Evolutionary conservation across 1,140 invertebrate species (phyloP).

Genomic region (Leptopilina clavipes): DNA sequence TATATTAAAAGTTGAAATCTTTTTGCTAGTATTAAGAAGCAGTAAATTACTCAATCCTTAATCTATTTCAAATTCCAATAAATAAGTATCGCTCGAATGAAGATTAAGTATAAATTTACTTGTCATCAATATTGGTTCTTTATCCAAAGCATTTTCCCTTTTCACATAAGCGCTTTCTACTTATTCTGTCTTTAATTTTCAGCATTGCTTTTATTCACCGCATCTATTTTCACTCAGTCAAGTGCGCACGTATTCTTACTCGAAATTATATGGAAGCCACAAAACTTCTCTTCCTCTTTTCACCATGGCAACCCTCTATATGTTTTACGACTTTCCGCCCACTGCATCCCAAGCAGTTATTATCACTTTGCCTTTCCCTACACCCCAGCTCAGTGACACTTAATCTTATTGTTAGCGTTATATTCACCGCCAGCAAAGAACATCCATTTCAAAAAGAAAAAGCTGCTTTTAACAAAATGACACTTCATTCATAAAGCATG

Average conservation of each 20-base stretch:
- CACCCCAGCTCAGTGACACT: conserved; percentile 56
- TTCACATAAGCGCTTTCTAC: not conserved
- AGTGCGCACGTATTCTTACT: conserved; percentile 50
- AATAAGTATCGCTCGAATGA: too few relatives aligned
- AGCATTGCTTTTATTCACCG: conserved; percentile 8
- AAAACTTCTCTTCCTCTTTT: conserved; percentile 38
- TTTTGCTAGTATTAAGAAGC: too few relatives aligned
- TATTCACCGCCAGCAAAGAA: conserved; percentile 58
- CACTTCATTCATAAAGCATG: not conserved
- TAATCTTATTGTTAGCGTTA: conserved; percentile 57
- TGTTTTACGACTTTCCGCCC: conserved; percentile 47
- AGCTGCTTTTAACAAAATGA: conserved; percentile 41
- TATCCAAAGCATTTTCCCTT: conserved; percentile 22
- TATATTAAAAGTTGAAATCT: too few relatives aligned
- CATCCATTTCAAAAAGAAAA: conserved; percentile 52
- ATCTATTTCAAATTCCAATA: too few relatives aligned
- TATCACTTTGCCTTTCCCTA: conserved; percentile 63
- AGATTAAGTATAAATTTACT: too few relatives aligned
- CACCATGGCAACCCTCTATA: conserved; percentile 39
- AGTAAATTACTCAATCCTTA: too few relatives aligned
- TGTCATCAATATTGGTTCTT: not conserved
- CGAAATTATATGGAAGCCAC: conserved; percentile 51
- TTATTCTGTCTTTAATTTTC: conserved; percentile 30
- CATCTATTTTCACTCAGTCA: conserved; percentile 37
- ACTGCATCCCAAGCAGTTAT: conserved; percentile 61